phyloP scores from a whole-genome alignment of 2,113 vertebrate species.

The Cryptomyrus ogoouensis region DNA sequence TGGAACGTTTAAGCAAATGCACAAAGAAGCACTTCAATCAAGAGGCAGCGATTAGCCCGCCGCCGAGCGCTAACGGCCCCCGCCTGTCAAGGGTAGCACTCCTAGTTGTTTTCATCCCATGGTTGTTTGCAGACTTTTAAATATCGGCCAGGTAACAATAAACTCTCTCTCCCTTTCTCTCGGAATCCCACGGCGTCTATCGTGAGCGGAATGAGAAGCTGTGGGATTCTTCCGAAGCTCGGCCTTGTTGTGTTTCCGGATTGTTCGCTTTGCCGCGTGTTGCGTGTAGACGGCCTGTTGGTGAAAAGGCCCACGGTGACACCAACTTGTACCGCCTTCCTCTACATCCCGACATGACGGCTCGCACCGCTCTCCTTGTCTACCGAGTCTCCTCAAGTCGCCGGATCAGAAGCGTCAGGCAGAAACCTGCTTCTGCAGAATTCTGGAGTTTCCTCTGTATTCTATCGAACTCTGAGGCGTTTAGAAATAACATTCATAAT shows the following conservation, averaged over 20 bases:
- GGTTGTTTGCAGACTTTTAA: slow-evolving; percentile 4
- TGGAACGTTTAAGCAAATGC: slow-evolving; percentile 19
- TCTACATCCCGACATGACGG: not conserved
- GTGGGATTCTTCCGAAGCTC: not conserved
- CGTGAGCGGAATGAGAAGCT: not conserved
- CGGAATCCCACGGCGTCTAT: not conserved
- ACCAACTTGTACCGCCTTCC: not conserved
- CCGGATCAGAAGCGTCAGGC: not conserved
- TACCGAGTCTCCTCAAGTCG: not conserved
- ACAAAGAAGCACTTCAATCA: slow-evolving; percentile 18
- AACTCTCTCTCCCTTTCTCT: not conserved
- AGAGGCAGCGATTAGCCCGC: slow-evolving; percentile 11
- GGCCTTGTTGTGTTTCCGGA: not conserved
- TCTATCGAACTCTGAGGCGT: not conserved
- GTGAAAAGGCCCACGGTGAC: not conserved
- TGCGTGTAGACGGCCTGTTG: not conserved
- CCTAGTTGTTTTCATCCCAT: not conserved
- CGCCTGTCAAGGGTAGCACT: not conserved
- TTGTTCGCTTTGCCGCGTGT: not conserved
- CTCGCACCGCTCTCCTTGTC: not conserved
- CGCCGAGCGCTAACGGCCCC: not conserved
- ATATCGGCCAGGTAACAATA: slow-evolving; percentile 4
- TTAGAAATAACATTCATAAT: not conserved
- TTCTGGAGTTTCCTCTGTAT: not conserved
- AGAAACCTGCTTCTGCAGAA: not conserved